Percentiles rank a stretch among this genome's conserved stretches.
Evolutionary conservation across 2,797 vertebrate genomes (phyloP).

Genomic region (Pseudopleuronectes americanus): DNA sequence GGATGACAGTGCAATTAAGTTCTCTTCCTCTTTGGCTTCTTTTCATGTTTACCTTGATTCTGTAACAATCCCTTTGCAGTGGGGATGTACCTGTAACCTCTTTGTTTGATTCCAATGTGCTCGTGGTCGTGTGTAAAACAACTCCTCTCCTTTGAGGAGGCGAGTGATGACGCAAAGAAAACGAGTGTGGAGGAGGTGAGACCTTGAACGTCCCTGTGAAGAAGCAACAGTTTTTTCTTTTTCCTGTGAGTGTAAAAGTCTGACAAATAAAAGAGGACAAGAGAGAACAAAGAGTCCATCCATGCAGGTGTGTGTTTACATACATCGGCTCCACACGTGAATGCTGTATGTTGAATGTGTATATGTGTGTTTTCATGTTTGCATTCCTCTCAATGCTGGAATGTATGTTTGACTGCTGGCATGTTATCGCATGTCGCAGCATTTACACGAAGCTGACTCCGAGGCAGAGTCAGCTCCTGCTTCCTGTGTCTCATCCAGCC

Average conservation of each 20-base stretch:
- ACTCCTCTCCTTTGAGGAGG: too few species aligned
- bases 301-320: slow-evolving; percentile 31
- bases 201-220: slow-evolving; percentile 31
- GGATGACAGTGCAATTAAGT: slow-evolving; percentile 40
- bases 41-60: slow-evolving; percentile 4
- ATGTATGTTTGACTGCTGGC: slow-evolving; percentile 42
- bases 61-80: background rate
- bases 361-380: slow-evolving; percentile 45
- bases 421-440: slow-evolving; percentile 37
- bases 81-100: slow-evolving; percentile 15
- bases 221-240: slow-evolving; percentile 1
- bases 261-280: background rate
- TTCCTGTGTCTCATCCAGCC: slow-evolving; percentile 45
- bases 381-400: slow-evolving; percentile 25
- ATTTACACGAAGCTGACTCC: slow-evolving; percentile 43
- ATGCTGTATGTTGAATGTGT: background rate
- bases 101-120: slow-evolving; percentile 1
- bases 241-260: background rate
- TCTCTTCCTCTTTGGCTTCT: slow-evolving; percentile 24
- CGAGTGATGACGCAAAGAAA: slow-evolving; percentile 19
- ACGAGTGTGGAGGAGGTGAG: slow-evolving; percentile 40
- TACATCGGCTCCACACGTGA: slow-evolving; percentile 10
- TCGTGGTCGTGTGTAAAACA: slow-evolving; percentile 24
- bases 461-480: slow-evolving; percentile 33
- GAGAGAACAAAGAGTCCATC: background rate